A percentile compares a stretch with the other conserved stretches of the same genome.
These are phyloP conservation scores for Protophormia terraenovae DNA, from an alignment of 2,888 invertebrate species.

Conservation along the genomic window DNA sequence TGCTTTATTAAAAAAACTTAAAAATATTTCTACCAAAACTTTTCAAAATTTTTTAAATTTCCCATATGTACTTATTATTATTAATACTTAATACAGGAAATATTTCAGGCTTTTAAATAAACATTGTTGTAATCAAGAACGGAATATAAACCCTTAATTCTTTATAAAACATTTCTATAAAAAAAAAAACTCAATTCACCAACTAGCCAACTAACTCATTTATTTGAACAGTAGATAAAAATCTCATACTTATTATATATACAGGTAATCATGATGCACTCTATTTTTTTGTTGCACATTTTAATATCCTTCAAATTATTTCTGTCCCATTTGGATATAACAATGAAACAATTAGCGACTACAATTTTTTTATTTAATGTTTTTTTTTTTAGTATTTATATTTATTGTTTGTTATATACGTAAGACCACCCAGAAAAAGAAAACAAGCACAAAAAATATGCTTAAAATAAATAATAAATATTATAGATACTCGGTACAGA, in stretches of 20 bases:
- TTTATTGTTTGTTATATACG: neutral
- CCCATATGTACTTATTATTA: no score
- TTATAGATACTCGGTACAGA: neutral
- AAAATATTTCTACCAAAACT: no score
- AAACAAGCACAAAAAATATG: slow-evolving; percentile 5
- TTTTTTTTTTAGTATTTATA: neutral
- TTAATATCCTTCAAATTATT: neutral
- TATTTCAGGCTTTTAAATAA: no score
- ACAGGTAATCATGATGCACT: neutral
- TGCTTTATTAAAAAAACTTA: no score
- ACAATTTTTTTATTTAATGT: slow-evolving; percentile 8
- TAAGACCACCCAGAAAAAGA: slow-evolving; percentile 34
- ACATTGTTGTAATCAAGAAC: no score
- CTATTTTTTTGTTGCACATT: neutral
- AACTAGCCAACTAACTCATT: neutral
- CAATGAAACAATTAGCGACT: slow-evolving; percentile 33
- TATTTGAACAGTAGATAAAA: neutral
- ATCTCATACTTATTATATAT: no score
- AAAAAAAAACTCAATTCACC: neutral
- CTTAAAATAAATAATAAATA: slow-evolving; percentile 37
- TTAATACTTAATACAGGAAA: no score
- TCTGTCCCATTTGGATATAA: slow-evolving; percentile 17
- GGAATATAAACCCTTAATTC: no score
- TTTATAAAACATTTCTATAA: neutral
- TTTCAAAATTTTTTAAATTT: no score